Evolutionary conservation across 2,888 invertebrate genomes (phyloP).

Genomic region (Caenorhabditis sp.): DNA sequence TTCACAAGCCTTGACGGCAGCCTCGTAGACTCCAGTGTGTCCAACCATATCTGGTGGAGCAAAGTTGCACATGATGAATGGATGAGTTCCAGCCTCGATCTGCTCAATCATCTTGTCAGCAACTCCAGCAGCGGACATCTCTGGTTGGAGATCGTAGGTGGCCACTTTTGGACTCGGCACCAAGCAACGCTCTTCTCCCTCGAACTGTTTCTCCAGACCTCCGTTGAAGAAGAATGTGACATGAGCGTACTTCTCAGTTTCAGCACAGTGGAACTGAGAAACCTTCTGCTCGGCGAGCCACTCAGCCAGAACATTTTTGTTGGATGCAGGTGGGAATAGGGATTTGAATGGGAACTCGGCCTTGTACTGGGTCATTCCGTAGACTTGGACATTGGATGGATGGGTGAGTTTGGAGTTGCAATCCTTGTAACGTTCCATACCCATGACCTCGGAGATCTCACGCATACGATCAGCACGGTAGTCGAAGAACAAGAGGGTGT

Average conservation of each 20-base stretch:
- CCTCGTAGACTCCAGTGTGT: constrained; percentile 84
- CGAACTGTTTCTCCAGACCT: constrained; percentile 84
- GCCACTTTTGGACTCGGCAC: constrained; percentile 85
- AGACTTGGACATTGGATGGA: constrained; percentile 72
- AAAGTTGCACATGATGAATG: constrained; percentile 85
- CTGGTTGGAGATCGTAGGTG: constrained; percentile 84
- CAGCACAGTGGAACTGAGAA: constrained; percentile 84
- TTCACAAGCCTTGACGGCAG: constrained; percentile 74
- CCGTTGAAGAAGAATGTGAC: constrained; percentile 85
- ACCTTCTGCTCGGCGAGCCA: constrained; percentile 83
- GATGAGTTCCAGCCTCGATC: constrained; percentile 81
- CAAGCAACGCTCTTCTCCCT: constrained; percentile 84
- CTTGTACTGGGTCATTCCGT: constrained; percentile 85
- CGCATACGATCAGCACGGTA: constrained; percentile 85
- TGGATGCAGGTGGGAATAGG: constrained; percentile 84
- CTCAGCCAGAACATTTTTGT: constrained; percentile 85
- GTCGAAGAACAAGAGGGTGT: constrained; percentile 85
- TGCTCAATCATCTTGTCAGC: constrained; percentile 84
- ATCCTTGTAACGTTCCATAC: constrained; percentile 80
- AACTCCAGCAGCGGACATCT: constrained; percentile 84
- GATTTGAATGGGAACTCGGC: constrained; percentile 84
- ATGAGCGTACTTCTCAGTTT: constrained; percentile 84
- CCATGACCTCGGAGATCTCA: constrained; percentile 84
- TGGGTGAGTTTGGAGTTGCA: constrained; percentile 76
- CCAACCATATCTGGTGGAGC: constrained; percentile 85